phyloP scores from a whole-genome alignment of 2,113 vertebrate genomes.

The Pangasianodon gigas region DNA sequence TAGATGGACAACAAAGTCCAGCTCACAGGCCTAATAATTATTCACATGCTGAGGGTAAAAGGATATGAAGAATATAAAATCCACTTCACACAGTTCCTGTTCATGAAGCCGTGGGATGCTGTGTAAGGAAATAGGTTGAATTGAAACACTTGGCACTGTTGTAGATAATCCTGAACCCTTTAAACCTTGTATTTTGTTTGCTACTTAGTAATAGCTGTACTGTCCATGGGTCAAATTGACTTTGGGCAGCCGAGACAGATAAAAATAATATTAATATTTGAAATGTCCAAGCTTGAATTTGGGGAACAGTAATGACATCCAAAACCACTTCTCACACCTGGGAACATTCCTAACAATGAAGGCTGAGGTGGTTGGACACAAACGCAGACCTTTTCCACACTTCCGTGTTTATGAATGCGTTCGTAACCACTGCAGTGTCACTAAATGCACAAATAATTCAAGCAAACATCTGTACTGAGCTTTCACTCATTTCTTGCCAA shows the following conservation, averaged over 20 bases:
- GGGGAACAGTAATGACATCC: background rate
- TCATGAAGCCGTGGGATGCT: background rate
- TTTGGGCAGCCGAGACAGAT: background rate
- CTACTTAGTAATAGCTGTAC: too few species aligned
- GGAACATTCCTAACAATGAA: background rate
- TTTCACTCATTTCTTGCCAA: too few species aligned
- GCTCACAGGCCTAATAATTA: slow-evolving; percentile 27
- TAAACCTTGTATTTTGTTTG: background rate
- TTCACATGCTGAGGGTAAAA: slow-evolving; percentile 37
- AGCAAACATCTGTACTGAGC: too few species aligned
- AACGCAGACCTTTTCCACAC: too few species aligned
- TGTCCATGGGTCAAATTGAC: background rate
- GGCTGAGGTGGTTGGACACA: too few species aligned
- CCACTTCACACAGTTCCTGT: slow-evolving; percentile 18
- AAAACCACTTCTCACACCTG: background rate
- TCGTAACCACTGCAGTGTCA: too few species aligned
- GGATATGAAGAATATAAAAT: slow-evolving; percentile 30
- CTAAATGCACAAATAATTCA: too few species aligned
- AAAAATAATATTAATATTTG: background rate
- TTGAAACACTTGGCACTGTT: background rate
- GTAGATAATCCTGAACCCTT: background rate
- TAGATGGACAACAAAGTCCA: slow-evolving; percentile 29
- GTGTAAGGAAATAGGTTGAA: background rate
- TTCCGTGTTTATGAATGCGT: too few species aligned
- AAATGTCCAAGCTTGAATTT: background rate